Conservation (phyloP, 2,888 invertebrate genomes). For the Noctua fimbriata region DNA sequence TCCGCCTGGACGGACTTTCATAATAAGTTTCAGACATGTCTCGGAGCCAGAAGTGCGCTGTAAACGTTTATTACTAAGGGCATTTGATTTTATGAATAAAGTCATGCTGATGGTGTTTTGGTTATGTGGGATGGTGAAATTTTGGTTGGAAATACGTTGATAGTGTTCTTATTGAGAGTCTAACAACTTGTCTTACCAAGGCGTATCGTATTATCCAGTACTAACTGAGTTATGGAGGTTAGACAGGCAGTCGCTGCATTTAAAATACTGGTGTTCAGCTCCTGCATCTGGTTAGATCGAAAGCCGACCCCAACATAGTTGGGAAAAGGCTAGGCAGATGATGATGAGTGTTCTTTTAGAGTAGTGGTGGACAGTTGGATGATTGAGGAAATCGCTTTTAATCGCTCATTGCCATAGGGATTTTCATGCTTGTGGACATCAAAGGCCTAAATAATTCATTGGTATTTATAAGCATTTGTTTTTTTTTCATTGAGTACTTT, state of each 20-base stretch:
- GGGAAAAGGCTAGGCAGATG: background rate
- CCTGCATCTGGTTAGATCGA: background rate
- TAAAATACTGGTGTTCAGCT: background rate
- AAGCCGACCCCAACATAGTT: background rate
- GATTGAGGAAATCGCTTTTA: conserved; percentile 75
- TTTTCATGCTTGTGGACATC: conserved; percentile 36
- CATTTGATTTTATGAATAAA: conserved; percentile 30
- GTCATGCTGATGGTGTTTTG: conserved; percentile 10
- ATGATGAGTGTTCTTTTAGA: background rate
- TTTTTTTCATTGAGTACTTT: too few relatives aligned
- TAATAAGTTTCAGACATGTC: conserved; percentile 41
- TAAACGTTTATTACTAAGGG: conserved; percentile 34
- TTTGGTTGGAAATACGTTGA: background rate
- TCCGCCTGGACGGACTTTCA: conserved; percentile 41
- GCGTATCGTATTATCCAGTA: too few relatives aligned
- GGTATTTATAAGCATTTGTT: too few relatives aligned
- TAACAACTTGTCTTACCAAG: background rate
- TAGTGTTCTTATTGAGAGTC: background rate
- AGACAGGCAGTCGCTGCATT: background rate
- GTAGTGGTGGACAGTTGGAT: background rate
- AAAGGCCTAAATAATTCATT: background rate
- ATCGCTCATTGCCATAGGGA: conserved; percentile 41
- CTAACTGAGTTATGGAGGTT: background rate
- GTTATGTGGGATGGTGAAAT: background rate
- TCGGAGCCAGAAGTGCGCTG: conserved; percentile 7